phyloP scores from a whole-genome alignment of 2,888 invertebrate genomes.

The Protodeltote pygarga region DNA sequence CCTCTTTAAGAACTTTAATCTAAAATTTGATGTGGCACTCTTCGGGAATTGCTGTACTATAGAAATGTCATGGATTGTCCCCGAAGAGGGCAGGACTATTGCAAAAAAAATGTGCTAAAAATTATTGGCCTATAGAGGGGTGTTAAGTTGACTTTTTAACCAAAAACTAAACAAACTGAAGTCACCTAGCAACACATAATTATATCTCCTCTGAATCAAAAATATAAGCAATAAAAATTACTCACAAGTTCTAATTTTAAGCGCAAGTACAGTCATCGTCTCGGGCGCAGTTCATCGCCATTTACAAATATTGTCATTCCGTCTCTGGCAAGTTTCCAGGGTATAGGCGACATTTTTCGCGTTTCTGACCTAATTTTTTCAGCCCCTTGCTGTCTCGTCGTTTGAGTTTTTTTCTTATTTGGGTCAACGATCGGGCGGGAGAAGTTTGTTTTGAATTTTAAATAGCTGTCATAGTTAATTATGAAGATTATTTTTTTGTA shows the following conservation, averaged over 20 bases:
- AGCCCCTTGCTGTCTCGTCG: constrained; percentile 71
- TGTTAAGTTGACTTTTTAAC: no score
- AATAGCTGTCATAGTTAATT: not conserved
- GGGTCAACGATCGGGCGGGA: constrained; percentile 48
- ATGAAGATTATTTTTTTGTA: not conserved
- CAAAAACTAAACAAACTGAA: not conserved
- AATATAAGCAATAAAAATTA: constrained; percentile 27
- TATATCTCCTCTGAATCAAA: constrained; percentile 20
- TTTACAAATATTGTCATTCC: constrained; percentile 62
- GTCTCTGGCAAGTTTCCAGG: constrained; percentile 68
- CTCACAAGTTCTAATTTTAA: constrained; percentile 50
- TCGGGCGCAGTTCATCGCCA: constrained; percentile 62
- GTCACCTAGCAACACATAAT: constrained; percentile 13
- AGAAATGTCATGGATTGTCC: no score
- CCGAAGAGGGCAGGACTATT: no score
- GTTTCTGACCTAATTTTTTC: constrained; percentile 69
- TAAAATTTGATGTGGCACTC: no score
- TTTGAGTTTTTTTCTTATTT: constrained; percentile 47
- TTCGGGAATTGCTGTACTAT: no score
- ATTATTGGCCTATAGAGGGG: no score
- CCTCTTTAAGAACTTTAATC: no score
- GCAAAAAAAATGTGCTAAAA: no score
- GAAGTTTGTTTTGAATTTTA: constrained; percentile 3
- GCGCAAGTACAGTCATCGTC: constrained; percentile 52
- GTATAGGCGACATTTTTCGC: constrained; percentile 72